Evolutionary conservation across 2,797 vertebrate genomes (phyloP).

Genomic region (Pagetopsis macropterus): DNA sequence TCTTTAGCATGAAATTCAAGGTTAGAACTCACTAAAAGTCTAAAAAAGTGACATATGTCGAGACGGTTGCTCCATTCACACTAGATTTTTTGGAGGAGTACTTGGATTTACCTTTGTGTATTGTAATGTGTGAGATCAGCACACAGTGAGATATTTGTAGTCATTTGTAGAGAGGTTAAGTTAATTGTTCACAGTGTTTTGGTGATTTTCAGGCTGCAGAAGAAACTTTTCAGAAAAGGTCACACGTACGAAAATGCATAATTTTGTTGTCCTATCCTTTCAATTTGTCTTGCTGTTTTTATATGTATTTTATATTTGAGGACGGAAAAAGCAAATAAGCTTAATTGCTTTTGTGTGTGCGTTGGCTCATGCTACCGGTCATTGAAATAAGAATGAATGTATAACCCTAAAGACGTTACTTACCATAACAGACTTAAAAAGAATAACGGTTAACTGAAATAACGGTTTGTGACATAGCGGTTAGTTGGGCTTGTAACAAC

Average conservation of each 20-base stretch:
- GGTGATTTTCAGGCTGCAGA: neutral
- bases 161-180: too few relatives aligned
- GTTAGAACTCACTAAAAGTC: neutral
- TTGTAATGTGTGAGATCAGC: neutral
- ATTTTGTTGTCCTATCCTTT: neutral
- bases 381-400: too few relatives aligned
- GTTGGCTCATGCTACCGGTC: too few relatives aligned
- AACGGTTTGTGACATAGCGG: neutral
- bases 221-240: neutral
- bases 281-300: too few relatives aligned
- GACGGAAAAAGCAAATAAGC: too few relatives aligned
- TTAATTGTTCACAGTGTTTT: neutral
- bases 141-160: too few relatives aligned
- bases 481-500: neutral
- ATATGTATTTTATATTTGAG: too few relatives aligned
- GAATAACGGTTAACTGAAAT: neutral
- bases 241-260: neutral
- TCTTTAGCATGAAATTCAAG: conserved; percentile 34
- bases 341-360: too few relatives aligned
- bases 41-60: neutral
- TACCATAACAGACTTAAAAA: neutral
- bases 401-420: too few relatives aligned
- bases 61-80: neutral
- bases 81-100: neutral
- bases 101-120: neutral